phyloP scores from a whole-genome alignment of 2,113 vertebrate genomes.

The Trinectes maculatus region DNA sequence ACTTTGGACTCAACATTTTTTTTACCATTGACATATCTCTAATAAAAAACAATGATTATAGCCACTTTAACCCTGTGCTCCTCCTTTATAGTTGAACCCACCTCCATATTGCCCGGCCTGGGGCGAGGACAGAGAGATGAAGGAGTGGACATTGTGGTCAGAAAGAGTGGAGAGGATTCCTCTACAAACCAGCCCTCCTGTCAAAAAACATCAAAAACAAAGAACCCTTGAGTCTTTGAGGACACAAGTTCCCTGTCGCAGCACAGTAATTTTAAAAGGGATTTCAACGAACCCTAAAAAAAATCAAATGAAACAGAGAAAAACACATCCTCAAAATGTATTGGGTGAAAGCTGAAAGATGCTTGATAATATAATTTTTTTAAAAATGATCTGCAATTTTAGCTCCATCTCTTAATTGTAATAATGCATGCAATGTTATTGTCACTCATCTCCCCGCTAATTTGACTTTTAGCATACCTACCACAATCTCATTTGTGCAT shows the following conservation, averaged over 20 bases:
- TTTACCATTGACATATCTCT: not conserved
- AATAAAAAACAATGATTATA: not conserved
- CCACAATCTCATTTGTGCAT: too few relatives aligned
- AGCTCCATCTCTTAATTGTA: too few relatives aligned
- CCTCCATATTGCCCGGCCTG: slow-evolving; percentile 93
- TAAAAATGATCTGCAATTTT: too few relatives aligned
- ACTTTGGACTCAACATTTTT: not conserved
- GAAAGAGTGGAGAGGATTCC: slow-evolving; percentile 88
- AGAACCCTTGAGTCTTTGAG: not conserved
- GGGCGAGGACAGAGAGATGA: slow-evolving; percentile 91
- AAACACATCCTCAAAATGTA: too few relatives aligned
- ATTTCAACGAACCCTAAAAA: too few relatives aligned
- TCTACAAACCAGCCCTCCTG: slow-evolving; percentile 90
- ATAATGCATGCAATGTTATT: too few relatives aligned
- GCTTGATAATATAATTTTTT: too few relatives aligned
- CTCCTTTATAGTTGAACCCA: slow-evolving; percentile 29
- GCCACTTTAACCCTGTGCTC: not conserved
- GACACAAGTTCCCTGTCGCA: not conserved
- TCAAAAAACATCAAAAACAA: not conserved
- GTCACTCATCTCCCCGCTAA: too few relatives aligned
- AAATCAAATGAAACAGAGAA: not conserved
- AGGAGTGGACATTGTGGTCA: slow-evolving; percentile 89
- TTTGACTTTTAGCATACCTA: too few relatives aligned
- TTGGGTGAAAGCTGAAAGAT: too few relatives aligned
- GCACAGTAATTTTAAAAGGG: not conserved